Conservation (phyloP, 2,888 invertebrate species). For the Drosophila putrida region DNA sequence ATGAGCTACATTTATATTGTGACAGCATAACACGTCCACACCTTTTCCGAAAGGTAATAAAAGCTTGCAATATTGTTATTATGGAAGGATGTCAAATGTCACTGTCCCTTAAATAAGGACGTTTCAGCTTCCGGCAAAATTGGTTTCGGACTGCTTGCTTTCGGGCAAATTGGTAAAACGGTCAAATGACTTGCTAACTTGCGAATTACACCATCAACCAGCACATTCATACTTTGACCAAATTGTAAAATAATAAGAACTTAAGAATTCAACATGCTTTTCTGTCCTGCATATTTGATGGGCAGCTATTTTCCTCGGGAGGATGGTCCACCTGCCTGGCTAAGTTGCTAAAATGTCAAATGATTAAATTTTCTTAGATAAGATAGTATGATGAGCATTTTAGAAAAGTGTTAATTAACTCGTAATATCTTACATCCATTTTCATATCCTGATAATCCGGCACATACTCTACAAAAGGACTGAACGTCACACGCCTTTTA, state of each 20-base stretch:
- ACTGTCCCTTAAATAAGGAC: constrained; percentile 28
- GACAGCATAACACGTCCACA: background rate
- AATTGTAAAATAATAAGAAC: constrained; percentile 4
- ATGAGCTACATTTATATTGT: background rate
- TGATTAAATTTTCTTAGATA: background rate
- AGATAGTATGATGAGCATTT: no score
- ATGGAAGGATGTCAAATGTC: constrained; percentile 41
- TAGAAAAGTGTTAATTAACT: no score
- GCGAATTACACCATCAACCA: constrained; percentile 35
- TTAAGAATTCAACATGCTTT: constrained; percentile 4
- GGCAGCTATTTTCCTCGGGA: background rate
- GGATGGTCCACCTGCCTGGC: background rate
- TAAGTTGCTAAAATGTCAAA: background rate
- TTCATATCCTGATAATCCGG: constrained; percentile 21
- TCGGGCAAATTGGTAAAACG: constrained; percentile 6
- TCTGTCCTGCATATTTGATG: background rate
- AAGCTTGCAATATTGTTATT: constrained; percentile 9
- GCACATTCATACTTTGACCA: background rate
- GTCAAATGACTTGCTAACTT: constrained; percentile 6
- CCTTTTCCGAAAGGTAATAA: constrained; percentile 11
- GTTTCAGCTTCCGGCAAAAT: constrained; percentile 49
- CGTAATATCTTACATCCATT: background rate
- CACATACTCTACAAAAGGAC: constrained; percentile 47
- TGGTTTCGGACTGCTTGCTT: constrained; percentile 14
- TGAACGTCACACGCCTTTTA: constrained; percentile 50